Percentiles rank a stretch among this genome's conserved stretches.
Conservation (phyloP, 2,113 vertebrate genomes). For the Siphamia tubifer region DNA sequence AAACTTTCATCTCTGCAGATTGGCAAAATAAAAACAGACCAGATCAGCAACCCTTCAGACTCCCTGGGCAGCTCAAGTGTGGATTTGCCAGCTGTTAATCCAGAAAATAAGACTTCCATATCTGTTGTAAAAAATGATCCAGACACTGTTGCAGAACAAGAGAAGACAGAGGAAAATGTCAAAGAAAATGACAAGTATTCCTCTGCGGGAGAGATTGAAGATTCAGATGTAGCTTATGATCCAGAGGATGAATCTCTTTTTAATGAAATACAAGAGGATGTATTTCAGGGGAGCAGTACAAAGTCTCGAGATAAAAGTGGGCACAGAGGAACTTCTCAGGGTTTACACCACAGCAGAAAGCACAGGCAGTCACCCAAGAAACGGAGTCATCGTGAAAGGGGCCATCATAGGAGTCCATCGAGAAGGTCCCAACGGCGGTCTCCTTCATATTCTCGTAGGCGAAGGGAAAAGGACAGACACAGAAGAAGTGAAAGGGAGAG, state of each 20-base stretch:
- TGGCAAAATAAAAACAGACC: constrained; percentile 32
- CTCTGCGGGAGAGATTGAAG: constrained; percentile 72
- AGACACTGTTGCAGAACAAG: constrained; percentile 31
- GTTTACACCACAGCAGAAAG: constrained; percentile 54
- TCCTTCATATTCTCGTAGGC: constrained; percentile 62
- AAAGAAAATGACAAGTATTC: constrained; percentile 60
- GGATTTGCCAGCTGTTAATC: constrained; percentile 33
- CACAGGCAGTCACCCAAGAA: constrained; percentile 67
- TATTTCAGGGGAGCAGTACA: constrained; percentile 74
- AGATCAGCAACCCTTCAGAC: constrained; percentile 11
- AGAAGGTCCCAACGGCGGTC: constrained; percentile 56
- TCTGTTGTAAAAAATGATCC: constrained; percentile 23
- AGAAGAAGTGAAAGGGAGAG: constrained; percentile 66
- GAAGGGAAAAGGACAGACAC: constrained; percentile 61
- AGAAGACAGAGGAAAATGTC: constrained; percentile 34
- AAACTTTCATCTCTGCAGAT: constrained; percentile 32
- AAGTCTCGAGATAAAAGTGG: constrained; percentile 37
- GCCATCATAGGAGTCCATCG: constrained; percentile 60
- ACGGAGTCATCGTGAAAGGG: constrained; percentile 59
- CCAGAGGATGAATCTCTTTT: constrained; percentile 93
- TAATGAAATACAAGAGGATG: constrained; percentile 88
- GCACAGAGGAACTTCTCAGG: constrained; percentile 21
- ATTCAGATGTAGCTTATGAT: constrained; percentile 89
- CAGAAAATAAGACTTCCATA: constrained; percentile 3
- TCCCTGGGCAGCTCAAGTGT: constrained; percentile 9